Percentiles rank a stretch among this genome's conserved stretches.
These are phyloP conservation scores for Oryzias curvinotus DNA, from an alignment of 2,113 vertebrate genomes.

Conservation along the genomic window DNA sequence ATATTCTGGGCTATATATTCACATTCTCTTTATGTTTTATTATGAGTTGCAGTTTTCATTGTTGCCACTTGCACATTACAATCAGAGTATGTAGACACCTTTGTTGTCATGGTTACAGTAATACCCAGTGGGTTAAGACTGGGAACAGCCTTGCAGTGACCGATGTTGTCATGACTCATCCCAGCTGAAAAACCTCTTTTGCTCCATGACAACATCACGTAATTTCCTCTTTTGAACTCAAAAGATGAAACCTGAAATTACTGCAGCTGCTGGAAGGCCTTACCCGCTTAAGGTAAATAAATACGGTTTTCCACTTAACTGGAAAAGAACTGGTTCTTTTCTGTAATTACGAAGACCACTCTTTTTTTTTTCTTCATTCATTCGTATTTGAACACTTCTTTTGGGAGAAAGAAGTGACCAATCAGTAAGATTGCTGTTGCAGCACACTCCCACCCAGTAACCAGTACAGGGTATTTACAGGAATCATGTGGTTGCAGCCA, in stretches of 20 bases:
- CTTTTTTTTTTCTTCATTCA: neutral
- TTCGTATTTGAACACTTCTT: neutral
- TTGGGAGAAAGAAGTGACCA: neutral
- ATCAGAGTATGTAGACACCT: neutral
- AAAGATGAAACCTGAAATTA: constrained; percentile 5
- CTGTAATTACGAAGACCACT: neutral
- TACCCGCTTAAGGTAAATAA: constrained; percentile 4
- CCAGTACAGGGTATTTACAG: neutral
- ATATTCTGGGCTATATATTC: too few relatives aligned
- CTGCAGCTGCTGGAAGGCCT: neutral
- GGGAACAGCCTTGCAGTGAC: neutral
- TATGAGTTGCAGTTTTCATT: neutral
- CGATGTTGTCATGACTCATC: constrained; percentile 2
- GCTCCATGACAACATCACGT: constrained; percentile 1
- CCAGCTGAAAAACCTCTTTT: neutral
- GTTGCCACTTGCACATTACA: neutral
- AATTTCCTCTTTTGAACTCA: neutral
- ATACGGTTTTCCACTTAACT: neutral
- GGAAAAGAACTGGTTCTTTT: constrained; percentile 6
- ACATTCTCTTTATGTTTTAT: neutral
- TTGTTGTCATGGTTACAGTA: constrained; percentile 9
- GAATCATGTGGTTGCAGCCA: neutral
- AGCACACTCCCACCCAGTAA: neutral
- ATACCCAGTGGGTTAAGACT: constrained; percentile 1
- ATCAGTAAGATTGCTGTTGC: neutral